Evolutionary conservation across 2,888 invertebrate species (phyloP).

Genomic region (Dastarcus helophoroides): DNA sequence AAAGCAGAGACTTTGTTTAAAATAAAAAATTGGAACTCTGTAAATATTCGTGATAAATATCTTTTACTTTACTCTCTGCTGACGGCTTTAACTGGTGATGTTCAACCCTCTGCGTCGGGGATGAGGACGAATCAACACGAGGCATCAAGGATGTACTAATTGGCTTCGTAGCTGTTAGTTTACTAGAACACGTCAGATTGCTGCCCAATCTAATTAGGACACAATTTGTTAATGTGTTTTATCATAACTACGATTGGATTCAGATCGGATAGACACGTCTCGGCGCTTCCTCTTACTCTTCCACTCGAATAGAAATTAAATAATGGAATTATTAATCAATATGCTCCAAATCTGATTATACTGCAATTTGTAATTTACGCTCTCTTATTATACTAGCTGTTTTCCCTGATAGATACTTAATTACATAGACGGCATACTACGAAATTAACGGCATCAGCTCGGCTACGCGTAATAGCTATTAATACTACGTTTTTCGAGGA

Average conservation of each 20-base stretch:
- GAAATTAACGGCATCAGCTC: too few relatives aligned
- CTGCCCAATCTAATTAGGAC: conserved; percentile 39
- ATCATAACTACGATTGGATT: conserved; percentile 37
- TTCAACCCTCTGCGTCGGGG: too few relatives aligned
- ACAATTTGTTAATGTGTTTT: conserved; percentile 41
- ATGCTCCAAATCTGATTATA: conserved; percentile 23
- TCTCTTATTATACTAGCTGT: conserved; percentile 11
- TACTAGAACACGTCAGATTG: conserved; percentile 37
- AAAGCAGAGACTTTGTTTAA: too few relatives aligned
- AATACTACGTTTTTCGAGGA: too few relatives aligned
- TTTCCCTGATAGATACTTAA: conserved; percentile 11
- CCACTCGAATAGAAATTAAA: conserved; percentile 27
- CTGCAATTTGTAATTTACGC: conserved; percentile 23
- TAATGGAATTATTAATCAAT: conserved; percentile 32
- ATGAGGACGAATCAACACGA: not conserved
- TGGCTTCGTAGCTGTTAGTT: conserved; percentile 20
- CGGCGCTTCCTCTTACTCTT: conserved; percentile 17
- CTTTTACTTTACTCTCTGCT: too few relatives aligned
- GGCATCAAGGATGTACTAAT: conserved; percentile 1
- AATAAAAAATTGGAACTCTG: too few relatives aligned
- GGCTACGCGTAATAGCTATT: too few relatives aligned
- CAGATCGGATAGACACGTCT: conserved; percentile 22
- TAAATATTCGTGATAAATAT: too few relatives aligned
- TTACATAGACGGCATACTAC: conserved; percentile 12
- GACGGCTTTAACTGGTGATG: too few relatives aligned